Evolutionary conservation across 2,113 vertebrate species (phyloP).

Genomic region (Nothobranchius kuhntae): DNA sequence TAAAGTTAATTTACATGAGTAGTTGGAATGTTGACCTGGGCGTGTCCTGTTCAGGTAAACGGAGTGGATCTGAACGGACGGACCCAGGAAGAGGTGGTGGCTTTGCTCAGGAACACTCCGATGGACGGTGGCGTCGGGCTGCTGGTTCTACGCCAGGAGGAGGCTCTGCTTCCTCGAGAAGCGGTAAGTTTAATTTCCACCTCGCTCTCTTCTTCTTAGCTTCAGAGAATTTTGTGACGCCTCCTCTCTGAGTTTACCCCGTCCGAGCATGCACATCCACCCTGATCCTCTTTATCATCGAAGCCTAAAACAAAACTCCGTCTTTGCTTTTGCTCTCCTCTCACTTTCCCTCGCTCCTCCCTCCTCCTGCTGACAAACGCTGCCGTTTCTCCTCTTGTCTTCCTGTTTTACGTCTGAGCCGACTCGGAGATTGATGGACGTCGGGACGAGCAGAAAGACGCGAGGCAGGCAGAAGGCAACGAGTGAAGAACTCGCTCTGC

Average conservation of each 20-base stretch:
- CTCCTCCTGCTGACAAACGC: too few species aligned
- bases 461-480: constrained; percentile 43
- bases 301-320: constrained; percentile 31
- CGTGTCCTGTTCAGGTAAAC: constrained; percentile 83
- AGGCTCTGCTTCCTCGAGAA: constrained; percentile 88
- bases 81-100: constrained; percentile 96
- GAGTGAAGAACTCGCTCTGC: constrained; percentile 35
- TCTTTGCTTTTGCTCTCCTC: not conserved
- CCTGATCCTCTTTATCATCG: constrained; percentile 24
- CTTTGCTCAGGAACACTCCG: constrained; percentile 89
- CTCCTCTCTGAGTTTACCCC: too few species aligned
- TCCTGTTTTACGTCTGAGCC: constrained; percentile 38
- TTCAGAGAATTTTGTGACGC: too few species aligned
- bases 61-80: constrained; percentile 91
- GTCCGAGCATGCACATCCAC: constrained; percentile 18
- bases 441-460: constrained; percentile 36
- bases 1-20: too few species aligned
- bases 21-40: too few species aligned
- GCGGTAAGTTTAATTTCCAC: constrained; percentile 75
- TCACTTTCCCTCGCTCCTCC: not conserved
- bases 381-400: not conserved
- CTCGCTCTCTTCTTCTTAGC: not conserved
- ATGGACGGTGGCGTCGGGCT: constrained; percentile 91
- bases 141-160: constrained; percentile 90
- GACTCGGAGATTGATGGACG: constrained; percentile 59